A percentile compares a stretch with the other conserved stretches of the same genome.
Conservation (phyloP, 2,888 invertebrate species). For the Monopis laevigella region DNA sequence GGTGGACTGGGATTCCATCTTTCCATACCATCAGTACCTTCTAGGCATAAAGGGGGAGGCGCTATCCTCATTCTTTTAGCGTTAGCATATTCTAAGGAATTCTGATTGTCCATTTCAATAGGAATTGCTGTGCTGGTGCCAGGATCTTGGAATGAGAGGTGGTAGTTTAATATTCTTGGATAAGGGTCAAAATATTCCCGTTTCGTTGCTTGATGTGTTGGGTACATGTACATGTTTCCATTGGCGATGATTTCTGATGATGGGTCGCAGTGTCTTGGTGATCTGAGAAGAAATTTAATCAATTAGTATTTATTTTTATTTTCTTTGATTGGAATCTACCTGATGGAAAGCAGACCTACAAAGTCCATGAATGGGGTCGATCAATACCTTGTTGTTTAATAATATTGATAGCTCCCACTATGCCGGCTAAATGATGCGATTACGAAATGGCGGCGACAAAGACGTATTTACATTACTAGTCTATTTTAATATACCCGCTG, state of each 20-base stretch:
- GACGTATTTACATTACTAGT: too few relatives aligned
- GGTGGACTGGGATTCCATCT: conserved; percentile 89
- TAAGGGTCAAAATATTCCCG: conserved; percentile 57
- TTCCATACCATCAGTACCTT: conserved; percentile 79
- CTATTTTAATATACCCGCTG: too few relatives aligned
- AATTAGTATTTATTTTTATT: too few relatives aligned
- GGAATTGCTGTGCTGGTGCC: not conserved
- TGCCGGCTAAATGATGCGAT: too few relatives aligned
- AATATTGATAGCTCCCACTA: too few relatives aligned
- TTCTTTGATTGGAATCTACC: too few relatives aligned
- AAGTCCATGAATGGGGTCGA: too few relatives aligned
- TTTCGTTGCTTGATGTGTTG: conserved; percentile 37
- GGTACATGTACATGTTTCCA: conserved; percentile 56
- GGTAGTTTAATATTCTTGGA: conserved; percentile 34
- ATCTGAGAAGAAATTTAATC: conserved; percentile 27
- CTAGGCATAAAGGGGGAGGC: conserved; percentile 34
- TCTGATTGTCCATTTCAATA: conserved; percentile 3
- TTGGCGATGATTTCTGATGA: conserved; percentile 46
- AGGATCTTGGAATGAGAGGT: conserved; percentile 16
- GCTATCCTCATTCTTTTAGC: conserved; percentile 48
- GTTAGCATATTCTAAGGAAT: conserved; percentile 40
- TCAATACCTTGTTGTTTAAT: too few relatives aligned
- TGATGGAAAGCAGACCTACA: too few relatives aligned
- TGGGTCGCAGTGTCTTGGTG: conserved; percentile 55
- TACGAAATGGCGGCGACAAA: too few relatives aligned